Evolutionary conservation across 1,140 invertebrate genomes (phyloP), one percentile per base, ranked within the genome.

Genomic region (Cotesia chilonis): DNA sequence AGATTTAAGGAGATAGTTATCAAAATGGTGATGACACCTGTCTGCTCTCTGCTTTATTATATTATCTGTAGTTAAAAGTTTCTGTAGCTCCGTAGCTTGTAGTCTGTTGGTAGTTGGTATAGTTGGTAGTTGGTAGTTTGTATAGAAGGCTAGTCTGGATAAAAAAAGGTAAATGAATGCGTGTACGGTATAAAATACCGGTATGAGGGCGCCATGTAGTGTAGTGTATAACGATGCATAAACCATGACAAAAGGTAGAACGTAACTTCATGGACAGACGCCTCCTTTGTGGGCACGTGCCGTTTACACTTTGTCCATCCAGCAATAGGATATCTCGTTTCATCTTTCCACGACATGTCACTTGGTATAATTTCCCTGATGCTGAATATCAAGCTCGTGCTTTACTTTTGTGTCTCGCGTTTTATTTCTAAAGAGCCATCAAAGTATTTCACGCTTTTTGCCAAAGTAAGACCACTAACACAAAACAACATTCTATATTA

Each of bases 311-410:
- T 64, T 63, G 59, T 60, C 38, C 61, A 20, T 28, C 36, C 55
- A 66, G 52, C 55, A 66, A 63, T 66, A 55, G 52, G 70, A 71
- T 71, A 71, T 71, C 70, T 71, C 51, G 70, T 71, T 71, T 66
- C 70, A 71, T 71, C 70, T 66, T 64, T 71, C 51, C 41, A 71
- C 60, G 61, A 65, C 59, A 54, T 57, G 61, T 47, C 69, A 71
- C 47, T 61, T 71, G 20, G 41, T 28, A 70, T 70, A 70, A 63
- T 70, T 70, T 60, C 37, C 41, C 14, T 17, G 55, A 17, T n/a
- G n/a, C 47, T 59, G 41, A 60, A 36, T 54, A 57, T 41, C 14
- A 59, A 60, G 28, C 28, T 28, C 28, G 28, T 28, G 28, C 28
- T 28, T 28, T 28, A 28, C 28, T 28, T 28, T 28, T 28, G 28